phyloP scores from a whole-genome alignment of 2,113 vertebrate genomes.

The Phyllopteryx taeniolatus region DNA sequence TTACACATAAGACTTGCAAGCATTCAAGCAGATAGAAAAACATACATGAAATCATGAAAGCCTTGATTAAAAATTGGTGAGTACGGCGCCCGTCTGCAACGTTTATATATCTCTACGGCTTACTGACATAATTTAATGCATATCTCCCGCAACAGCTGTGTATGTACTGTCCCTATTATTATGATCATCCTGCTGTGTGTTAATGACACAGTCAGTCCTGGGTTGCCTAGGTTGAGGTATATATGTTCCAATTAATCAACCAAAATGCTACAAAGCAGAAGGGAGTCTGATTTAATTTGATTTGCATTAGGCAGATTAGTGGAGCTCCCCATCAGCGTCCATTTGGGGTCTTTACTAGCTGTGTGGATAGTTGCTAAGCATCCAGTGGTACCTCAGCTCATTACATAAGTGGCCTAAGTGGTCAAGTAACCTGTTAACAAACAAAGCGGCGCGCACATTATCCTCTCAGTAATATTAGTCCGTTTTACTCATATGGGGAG shows the following conservation, averaged over 20 bases:
- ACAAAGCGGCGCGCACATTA: neutral
- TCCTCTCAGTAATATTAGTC: neutral
- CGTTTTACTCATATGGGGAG: neutral
- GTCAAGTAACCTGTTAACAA: slow-evolving; percentile 19
- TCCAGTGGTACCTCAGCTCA: slow-evolving; percentile 25
- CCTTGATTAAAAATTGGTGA: neutral
- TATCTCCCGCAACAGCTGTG: no score
- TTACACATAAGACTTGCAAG: neutral
- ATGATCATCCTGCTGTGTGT: neutral
- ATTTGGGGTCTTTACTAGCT: slow-evolving; percentile 16
- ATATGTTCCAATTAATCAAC: slow-evolving; percentile 32
- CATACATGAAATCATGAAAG: neutral
- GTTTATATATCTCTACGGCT: no score
- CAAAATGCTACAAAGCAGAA: slow-evolving; percentile 39
- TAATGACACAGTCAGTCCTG: slow-evolving; percentile 10
- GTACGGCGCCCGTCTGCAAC: no score
- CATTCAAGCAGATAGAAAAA: neutral
- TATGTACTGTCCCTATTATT: neutral
- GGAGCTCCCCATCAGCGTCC: slow-evolving; percentile 21
- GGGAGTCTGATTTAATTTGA: slow-evolving; percentile 40
- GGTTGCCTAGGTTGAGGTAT: slow-evolving; percentile 3
- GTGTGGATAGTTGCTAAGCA: slow-evolving; percentile 36
- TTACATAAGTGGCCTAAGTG: slow-evolving; percentile 37
- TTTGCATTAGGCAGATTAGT: slow-evolving; percentile 34
- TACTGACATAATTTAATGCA: no score